Conservation (phyloP, 2,797 vertebrate genomes). For the Pseudotriccus pelzelni region DNA sequence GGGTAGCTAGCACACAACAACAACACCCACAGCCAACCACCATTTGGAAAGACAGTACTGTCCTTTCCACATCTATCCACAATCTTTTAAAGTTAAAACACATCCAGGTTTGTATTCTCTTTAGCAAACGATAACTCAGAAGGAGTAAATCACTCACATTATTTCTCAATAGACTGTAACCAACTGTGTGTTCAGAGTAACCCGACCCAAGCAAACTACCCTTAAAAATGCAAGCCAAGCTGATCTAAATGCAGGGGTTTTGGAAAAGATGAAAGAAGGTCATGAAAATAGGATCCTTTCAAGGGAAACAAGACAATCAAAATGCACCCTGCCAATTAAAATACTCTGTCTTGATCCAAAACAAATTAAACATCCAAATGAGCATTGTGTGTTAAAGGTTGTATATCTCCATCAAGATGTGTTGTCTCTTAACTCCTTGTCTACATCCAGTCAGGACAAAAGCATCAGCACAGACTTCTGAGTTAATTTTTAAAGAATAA, state of each 20-base stretch:
- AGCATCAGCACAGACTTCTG: not conserved
- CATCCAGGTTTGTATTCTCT: not conserved
- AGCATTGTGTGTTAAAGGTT: not conserved
- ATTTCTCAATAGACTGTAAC: not conserved
- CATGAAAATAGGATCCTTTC: slow-evolving; percentile 4
- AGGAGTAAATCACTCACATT: not conserved
- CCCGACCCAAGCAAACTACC: not conserved
- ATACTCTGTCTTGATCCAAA: not conserved
- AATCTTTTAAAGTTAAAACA: not conserved
- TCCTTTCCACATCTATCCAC: not conserved
- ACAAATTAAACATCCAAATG: not conserved
- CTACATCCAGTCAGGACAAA: not conserved
- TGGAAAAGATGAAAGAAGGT: slow-evolving; percentile 7
- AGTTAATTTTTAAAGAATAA: not conserved
- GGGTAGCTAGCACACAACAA: not conserved
- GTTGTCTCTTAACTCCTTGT: not conserved
- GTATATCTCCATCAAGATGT: not conserved
- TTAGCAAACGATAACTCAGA: not conserved
- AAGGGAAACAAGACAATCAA: slow-evolving; percentile 20
- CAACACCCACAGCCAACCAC: not conserved
- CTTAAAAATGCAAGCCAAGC: slow-evolving; percentile 6
- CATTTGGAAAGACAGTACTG: not conserved
- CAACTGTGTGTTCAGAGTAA: not conserved
- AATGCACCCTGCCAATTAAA: slow-evolving; percentile 10
- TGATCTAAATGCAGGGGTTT: slow-evolving; percentile 1